Evolutionary conservation across 64 coral and sea anemone genomes (phyloP), one percentile per base, ranked within the genome.

Genomic region (Astreopora myriophthalma): DNA sequence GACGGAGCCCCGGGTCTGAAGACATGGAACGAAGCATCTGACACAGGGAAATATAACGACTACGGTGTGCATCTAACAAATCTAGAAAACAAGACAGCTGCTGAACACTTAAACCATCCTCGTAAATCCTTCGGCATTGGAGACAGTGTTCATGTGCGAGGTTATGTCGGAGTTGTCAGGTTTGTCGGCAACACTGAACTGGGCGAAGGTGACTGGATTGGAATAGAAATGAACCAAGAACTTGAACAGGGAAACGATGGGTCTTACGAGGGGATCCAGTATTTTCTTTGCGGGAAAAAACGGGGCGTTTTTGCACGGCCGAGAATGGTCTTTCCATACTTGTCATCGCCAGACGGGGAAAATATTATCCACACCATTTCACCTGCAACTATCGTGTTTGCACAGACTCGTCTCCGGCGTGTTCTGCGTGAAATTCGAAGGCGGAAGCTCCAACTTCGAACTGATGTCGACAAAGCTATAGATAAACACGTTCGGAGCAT

Each of bases 101-200:
- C 6, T 0, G 51, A 52, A 2, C 1, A 19, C 14, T 19, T 29
- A n/a, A 32, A 34, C 17, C 55, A 60, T 20, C 11, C 3, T 26
- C 26, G 8, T 10, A 88, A 78, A 69, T 67, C n/a, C 4, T 93
- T 97, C 22, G 79, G 57, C 28, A 25, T 87, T 22, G 91, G 92
- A 11, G 74, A 87, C 17, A 46, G 87, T 33, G 95, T 97, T 51
- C 95, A 97, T 71, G 92, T 97, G 5, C 91, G 87, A 0, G 95
- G 95, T n/a, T 97, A 97, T 82, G 86, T 97, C 34, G 95, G 95
- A 11, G 89, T 88, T 40, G 87, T 97, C n/a, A 97, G 86, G 34
- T 97, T 87, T 74, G 36, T 94, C 12, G 95, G 95, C 0, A 49
- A 42, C 2, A 97, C 91, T 0, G 70, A 85, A 8, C 81, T 97